Conservation (phyloP, 2,888 invertebrate genomes). For the Disparrhopalites patrizii region DNA sequence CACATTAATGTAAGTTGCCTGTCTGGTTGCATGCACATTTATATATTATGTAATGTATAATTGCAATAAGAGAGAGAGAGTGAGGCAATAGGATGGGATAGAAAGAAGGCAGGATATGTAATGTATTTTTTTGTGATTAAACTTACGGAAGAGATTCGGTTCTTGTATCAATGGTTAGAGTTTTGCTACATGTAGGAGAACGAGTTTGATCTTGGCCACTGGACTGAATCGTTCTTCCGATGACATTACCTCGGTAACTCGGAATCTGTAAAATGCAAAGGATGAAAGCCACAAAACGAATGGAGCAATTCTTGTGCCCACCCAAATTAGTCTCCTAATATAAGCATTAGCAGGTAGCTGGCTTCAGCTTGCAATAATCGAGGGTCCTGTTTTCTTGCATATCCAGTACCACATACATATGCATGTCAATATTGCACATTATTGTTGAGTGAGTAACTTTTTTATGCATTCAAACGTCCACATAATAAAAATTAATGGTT, state of each 20-base stretch:
- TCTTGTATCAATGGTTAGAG: constrained; percentile 45
- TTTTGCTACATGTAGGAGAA: constrained; percentile 39
- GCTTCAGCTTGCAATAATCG: no score
- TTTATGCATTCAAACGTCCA: no score
- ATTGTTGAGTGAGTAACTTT: no score
- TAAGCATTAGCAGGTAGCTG: no score
- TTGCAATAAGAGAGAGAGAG: neutral
- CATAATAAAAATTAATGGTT: no score
- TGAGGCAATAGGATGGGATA: neutral
- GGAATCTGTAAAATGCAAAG: constrained; percentile 31
- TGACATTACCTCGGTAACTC: constrained; percentile 18
- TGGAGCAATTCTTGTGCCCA: no score
- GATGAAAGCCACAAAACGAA: constrained; percentile 16
- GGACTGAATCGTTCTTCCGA: constrained; percentile 11
- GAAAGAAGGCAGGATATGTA: neutral
- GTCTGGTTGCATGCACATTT: neutral
- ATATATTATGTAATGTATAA: neutral
- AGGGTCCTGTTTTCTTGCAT: no score
- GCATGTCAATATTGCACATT: no score
- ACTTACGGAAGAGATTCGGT: constrained; percentile 45
- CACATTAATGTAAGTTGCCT: neutral
- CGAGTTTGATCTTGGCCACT: constrained; percentile 28
- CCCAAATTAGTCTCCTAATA: no score
- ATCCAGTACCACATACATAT: no score
- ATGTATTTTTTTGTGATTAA: constrained; percentile 1